Evolutionary conservation across 64 coral and sea anemone genomes (phyloP), one percentile per base, ranked within the genome.

Genomic region (Pocillopora damicornis): DNA sequence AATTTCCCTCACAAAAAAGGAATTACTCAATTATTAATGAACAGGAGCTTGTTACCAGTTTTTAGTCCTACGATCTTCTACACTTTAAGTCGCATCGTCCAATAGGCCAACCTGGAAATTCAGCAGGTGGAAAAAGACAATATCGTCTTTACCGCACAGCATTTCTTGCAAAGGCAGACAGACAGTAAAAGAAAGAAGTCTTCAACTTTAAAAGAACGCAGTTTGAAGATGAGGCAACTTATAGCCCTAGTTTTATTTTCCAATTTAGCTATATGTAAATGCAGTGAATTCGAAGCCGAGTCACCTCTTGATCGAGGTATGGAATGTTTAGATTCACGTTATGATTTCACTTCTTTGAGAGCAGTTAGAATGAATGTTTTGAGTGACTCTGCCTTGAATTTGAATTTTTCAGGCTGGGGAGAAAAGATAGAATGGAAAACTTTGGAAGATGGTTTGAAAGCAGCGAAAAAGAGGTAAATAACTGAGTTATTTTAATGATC

Each of bases 381-480:
- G 71, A 37, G 59, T 51, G 42, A 51, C 7, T 51, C 14, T 36
- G 15, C n/a, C 62, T 84, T 84, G 61, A 25, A 25, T 15, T 80
- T 63, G 51, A 63, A 63, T 35, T 76, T 56, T 60, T 1, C 35
- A 91, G 90, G 89, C 10, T 91, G 90, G 90, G 90, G 90, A n/a
- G 90, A 91, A 45, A 60, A 68, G 11, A 87, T 91, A 59, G 34
- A 86, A 60, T 91, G 90, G 90, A 86, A 34, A 71, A 91, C 90
- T 15, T 72, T 86, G 37, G 60, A 86, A 26, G 82, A 87, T 65
- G 90, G 90, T 57, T 77, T 75, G 71, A 34, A 79, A 15, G 90
- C 79, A 38, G 90, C 90, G 36, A 76, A 87, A 68, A 87, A 77
- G 63, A 91, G 82, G 90, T 87, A 79, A 22, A 13, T 42, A 13